A percentile compares a stretch with the other conserved stretches of the same genome.
Conservation (phyloP, 2,113 vertebrate genomes). For the Microtus richardsoni region DNA sequence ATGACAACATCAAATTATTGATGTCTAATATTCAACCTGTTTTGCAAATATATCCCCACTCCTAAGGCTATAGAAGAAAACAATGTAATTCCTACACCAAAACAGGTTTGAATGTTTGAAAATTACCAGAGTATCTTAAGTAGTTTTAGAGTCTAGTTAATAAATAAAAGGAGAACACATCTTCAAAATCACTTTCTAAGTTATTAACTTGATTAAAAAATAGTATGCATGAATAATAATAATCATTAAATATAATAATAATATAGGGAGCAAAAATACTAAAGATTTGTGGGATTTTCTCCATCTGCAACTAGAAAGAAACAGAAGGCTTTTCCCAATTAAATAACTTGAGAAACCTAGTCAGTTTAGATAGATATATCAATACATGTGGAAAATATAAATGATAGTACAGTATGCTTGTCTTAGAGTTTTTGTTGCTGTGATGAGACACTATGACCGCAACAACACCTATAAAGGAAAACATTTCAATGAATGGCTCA, state of each 20-base stretch:
- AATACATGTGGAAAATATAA: background rate
- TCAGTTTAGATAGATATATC: background rate
- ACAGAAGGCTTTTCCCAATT: background rate
- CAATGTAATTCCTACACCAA: too few relatives aligned
- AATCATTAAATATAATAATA: background rate
- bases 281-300: background rate
- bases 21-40: too few relatives aligned
- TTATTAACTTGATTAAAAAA: background rate
- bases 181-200: background rate
- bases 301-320: background rate
- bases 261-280: background rate
- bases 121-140: too few relatives aligned
- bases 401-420: background rate
- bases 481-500: background rate
- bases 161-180: slow-evolving; percentile 8
- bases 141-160: background rate
- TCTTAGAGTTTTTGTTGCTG: background rate
- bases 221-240: background rate
- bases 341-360: background rate
- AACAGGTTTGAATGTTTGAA: too few relatives aligned
- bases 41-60: too few relatives aligned
- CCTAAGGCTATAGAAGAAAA: too few relatives aligned
- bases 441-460: background rate
- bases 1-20: too few relatives aligned
- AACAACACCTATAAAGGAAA: background rate